These are phyloP conservation scores for Numenius arquata DNA, from an alignment of 2,113 vertebrate species.

Conservation along the genomic window DNA sequence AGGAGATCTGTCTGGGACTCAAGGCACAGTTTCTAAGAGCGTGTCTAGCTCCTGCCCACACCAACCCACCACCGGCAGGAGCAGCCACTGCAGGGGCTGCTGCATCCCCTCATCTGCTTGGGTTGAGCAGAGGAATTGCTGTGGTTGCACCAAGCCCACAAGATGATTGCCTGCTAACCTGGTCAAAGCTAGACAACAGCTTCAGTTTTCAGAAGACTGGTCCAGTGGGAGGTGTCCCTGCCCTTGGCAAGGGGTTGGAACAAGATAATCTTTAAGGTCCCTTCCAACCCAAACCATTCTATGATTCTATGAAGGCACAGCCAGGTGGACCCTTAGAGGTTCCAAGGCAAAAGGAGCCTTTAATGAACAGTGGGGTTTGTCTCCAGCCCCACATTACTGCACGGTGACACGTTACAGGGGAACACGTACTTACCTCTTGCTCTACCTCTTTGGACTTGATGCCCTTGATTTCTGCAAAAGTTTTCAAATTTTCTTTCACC, in stretches of 20 bases:
- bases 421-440: constrained; percentile 6
- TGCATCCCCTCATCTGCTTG: neutral
- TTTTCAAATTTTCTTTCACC: constrained; percentile 87
- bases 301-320: no score
- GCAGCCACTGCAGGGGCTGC: neutral
- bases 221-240: no score
- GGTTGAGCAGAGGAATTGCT: neutral
- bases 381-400: neutral
- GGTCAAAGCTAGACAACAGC: neutral
- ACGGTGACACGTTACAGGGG: neutral
- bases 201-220: neutral
- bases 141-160: neutral
- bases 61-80: neutral
- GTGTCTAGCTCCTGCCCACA: neutral
- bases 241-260: no score
- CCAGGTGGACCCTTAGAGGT: neutral
- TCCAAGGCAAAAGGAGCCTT: neutral
- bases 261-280: no score
- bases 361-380: accelerated
- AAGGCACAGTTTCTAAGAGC: neutral
- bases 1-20: neutral
- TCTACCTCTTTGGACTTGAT: constrained; percentile 76
- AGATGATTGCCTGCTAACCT: neutral
- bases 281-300: no score
- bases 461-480: constrained; percentile 90